phyloP scores from a whole-genome alignment of 2,888 invertebrate species.

The Copidosoma aretas region DNA sequence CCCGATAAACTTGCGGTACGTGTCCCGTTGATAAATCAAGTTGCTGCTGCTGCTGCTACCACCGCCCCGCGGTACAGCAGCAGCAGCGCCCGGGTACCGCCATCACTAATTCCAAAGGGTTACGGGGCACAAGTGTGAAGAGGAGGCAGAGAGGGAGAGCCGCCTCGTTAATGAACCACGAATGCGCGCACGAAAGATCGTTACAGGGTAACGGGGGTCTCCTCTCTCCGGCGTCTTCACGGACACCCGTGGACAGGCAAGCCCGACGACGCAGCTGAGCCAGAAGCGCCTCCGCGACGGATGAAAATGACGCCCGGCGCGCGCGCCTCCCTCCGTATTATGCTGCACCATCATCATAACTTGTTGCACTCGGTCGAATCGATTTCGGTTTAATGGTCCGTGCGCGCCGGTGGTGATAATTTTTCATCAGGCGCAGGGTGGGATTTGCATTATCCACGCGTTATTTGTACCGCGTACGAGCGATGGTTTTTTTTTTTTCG shows the following conservation, averaged over 20 bases:
- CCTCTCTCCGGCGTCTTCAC: not conserved
- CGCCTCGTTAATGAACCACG: slow-evolving; percentile 25
- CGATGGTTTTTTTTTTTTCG: too few relatives aligned
- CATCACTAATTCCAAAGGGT: too few relatives aligned
- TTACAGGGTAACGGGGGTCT: slow-evolving; percentile 7
- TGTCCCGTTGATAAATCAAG: slow-evolving; percentile 45
- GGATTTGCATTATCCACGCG: too few relatives aligned
- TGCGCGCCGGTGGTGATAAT: too few relatives aligned
- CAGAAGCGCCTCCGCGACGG: not conserved
- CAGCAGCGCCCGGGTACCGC: too few relatives aligned
- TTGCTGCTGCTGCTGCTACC: not conserved
- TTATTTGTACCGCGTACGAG: too few relatives aligned
- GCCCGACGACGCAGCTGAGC: not conserved
- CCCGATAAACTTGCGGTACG: slow-evolving; percentile 41
- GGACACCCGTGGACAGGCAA: not conserved
- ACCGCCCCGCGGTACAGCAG: too few relatives aligned
- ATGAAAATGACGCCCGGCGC: too few relatives aligned
- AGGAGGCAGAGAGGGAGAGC: not conserved
- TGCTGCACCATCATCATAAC: not conserved
- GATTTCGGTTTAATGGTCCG: too few relatives aligned
- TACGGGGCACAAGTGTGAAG: too few relatives aligned
- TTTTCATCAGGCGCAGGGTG: too few relatives aligned
- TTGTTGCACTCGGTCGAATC: not conserved
- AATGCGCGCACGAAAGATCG: slow-evolving; percentile 21
- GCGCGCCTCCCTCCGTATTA: too few relatives aligned